A percentile compares a stretch with the other conserved stretches of the same genome.
phyloP scores from a whole-genome alignment of 1,140 invertebrate species.

The Aporrectodea caliginosa region DNA sequence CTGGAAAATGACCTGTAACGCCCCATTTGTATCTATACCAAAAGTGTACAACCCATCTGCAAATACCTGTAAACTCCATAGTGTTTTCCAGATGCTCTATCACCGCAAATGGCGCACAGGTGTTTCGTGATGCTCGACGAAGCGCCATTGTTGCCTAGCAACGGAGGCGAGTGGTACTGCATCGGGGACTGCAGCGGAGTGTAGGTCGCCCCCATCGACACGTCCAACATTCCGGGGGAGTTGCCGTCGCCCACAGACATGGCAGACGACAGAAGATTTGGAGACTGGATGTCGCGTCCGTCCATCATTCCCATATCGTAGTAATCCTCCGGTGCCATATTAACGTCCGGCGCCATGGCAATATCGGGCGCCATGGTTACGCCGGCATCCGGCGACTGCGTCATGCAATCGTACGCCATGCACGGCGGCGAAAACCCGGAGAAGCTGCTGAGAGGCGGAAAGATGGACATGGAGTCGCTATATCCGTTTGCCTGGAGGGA shows the following conservation, averaged over 20 bases:
- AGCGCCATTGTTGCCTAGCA: constrained; percentile 12
- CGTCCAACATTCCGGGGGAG: constrained; percentile 39
- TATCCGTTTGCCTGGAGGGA: neutral
- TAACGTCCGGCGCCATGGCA: too few relatives aligned
- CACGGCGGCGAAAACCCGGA: neutral
- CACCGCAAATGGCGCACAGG: constrained; percentile 57
- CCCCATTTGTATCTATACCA: too few relatives aligned
- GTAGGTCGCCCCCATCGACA: constrained; percentile 39
- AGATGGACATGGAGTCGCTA: neutral
- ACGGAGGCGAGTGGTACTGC: constrained; percentile 38
- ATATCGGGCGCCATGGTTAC: neutral
- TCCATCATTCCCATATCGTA: neutral
- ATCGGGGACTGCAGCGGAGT: constrained; percentile 35
- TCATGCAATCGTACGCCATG: neutral
- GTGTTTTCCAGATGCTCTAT: constrained; percentile 56
- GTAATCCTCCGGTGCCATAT: neutral
- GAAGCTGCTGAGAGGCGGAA: neutral
- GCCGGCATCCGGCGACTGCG: neutral
- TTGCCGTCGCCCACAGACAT: constrained; percentile 43
- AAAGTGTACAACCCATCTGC: too few relatives aligned
- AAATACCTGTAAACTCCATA: constrained; percentile 58
- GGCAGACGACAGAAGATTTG: constrained; percentile 40
- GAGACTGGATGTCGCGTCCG: constrained; percentile 38
- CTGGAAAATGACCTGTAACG: too few relatives aligned
- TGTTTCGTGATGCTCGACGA: constrained; percentile 50